Conservation (phyloP, 2,888 invertebrate species). For the Cetonia aurata region DNA sequence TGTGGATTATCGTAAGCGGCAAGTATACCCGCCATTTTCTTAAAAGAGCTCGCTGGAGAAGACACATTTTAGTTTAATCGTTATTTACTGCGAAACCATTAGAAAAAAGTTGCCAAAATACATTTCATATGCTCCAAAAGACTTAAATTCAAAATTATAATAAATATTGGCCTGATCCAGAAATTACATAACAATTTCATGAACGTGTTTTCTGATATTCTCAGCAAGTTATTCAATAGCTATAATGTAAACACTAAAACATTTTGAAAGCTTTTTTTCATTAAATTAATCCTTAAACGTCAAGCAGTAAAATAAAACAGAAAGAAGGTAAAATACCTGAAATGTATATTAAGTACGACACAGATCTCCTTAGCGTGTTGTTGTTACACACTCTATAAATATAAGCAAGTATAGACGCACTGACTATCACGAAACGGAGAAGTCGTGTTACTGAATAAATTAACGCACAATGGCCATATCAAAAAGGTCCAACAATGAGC, state of each 20-base stretch:
- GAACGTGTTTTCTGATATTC: too few species aligned
- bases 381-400: neutral
- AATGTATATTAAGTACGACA: conserved; percentile 21
- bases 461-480: conserved; percentile 18
- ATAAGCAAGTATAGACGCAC: neutral
- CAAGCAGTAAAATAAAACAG: conserved; percentile 3
- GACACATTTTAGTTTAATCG: too few species aligned
- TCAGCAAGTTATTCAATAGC: too few species aligned
- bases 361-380: conserved; percentile 9
- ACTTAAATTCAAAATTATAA: too few species aligned
- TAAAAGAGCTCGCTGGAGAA: too few species aligned
- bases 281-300: neutral
- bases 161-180: too few species aligned
- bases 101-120: too few species aligned
- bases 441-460: conserved; percentile 34
- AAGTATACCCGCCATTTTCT: too few species aligned
- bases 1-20: too few species aligned
- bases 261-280: neutral
- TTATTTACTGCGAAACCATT: too few species aligned
- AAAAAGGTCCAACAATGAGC: conserved; percentile 14
- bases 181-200: too few species aligned
- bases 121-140: too few species aligned
- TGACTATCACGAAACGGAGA: neutral
- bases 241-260: neutral
- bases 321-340: conserved; percentile 19